Evolutionary conservation across 1,140 invertebrate species (phyloP).

Genomic region (Cydia amplana): DNA sequence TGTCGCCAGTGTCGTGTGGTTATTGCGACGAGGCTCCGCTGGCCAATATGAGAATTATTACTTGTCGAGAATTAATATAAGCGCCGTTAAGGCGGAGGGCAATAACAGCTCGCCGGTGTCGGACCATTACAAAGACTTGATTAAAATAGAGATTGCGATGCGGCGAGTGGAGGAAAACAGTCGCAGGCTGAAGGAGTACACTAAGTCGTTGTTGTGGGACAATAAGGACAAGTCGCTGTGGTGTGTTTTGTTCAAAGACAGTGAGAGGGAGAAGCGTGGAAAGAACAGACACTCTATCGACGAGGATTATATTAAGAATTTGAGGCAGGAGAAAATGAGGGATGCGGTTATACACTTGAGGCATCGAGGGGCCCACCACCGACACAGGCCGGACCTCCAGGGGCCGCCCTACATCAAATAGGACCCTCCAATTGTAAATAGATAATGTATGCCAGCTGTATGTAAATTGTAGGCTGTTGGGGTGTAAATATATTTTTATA

Average conservation of each 20-base stretch:
- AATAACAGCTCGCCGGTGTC: constrained; percentile 63
- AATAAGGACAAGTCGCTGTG: constrained; percentile 79
- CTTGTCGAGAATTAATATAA: constrained; percentile 79
- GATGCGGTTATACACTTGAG: constrained; percentile 68
- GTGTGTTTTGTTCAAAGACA: constrained; percentile 79
- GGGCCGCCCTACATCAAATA: constrained; percentile 70
- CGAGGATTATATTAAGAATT: constrained; percentile 63
- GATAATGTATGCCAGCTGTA: constrained; percentile 40
- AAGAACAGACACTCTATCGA: constrained; percentile 63
- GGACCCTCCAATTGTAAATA: constrained; percentile 42
- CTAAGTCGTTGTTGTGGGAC: constrained; percentile 77
- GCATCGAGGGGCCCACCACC: constrained; percentile 66
- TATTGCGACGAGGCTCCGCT: constrained; percentile 57
- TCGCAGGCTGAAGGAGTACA: constrained; percentile 75
- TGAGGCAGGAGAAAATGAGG: constrained; percentile 69
- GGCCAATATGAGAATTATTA: constrained; percentile 77
- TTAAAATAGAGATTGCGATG: constrained; percentile 79
- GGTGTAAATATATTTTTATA: constrained; percentile 71
- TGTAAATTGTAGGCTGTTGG: constrained; percentile 46
- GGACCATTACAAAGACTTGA: constrained; percentile 77
- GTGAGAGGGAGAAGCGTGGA: constrained; percentile 60
- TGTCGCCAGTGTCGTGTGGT: constrained; percentile 72
- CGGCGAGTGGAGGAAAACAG: constrained; percentile 77
- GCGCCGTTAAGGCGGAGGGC: constrained; percentile 54
- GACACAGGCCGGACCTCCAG: constrained; percentile 57